Percentiles rank a stretch among this genome's conserved stretches.
These are phyloP conservation scores for Ephydatia muelleri DNA, from an alignment of 37 sponge, comb jelly and placozoan genomes.

Conservation along the genomic window DNA sequence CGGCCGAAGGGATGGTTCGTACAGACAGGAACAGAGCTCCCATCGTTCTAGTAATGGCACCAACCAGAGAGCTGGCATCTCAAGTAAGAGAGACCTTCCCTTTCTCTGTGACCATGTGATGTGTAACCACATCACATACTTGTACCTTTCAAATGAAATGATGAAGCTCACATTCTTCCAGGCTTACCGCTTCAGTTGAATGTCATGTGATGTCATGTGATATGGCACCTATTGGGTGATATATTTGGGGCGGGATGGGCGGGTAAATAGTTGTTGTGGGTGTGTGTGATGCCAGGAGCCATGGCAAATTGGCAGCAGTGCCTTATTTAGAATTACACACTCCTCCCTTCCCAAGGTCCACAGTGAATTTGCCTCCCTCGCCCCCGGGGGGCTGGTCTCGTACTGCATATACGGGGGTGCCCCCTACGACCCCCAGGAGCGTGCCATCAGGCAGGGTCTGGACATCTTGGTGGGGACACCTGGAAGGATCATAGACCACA, in stretches of 20 bases:
- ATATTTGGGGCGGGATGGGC: too few relatives aligned
- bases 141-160: too few relatives aligned
- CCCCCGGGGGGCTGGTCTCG: slow-evolving; percentile 37
- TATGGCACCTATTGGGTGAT: too few relatives aligned
- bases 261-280: too few relatives aligned
- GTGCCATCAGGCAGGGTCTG: slow-evolving; percentile 71
- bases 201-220: too few relatives aligned
- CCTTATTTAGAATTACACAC: background rate
- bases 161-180: too few relatives aligned
- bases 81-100: slow-evolving; percentile 53
- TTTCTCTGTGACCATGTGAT: too few relatives aligned
- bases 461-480: slow-evolving; percentile 96
- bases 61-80: slow-evolving; percentile 90
- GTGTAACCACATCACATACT: too few relatives aligned
- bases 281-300: too few relatives aligned
- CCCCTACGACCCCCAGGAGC: slow-evolving; percentile 85
- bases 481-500: slow-evolving; percentile 87
- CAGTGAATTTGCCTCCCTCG: slow-evolving; percentile 31
- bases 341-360: slow-evolving; percentile 14
- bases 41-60: slow-evolving; percentile 85
- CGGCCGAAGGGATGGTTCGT: slow-evolving; percentile 14
- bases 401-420: slow-evolving; percentile 92
- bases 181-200: too few relatives aligned
- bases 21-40: slow-evolving; percentile 58
- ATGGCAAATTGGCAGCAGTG: background rate